Percentiles rank a stretch among this genome's conserved stretches.
Conservation (phyloP, 2,113 vertebrate genomes). For the Onychostoma macrolepis region DNA sequence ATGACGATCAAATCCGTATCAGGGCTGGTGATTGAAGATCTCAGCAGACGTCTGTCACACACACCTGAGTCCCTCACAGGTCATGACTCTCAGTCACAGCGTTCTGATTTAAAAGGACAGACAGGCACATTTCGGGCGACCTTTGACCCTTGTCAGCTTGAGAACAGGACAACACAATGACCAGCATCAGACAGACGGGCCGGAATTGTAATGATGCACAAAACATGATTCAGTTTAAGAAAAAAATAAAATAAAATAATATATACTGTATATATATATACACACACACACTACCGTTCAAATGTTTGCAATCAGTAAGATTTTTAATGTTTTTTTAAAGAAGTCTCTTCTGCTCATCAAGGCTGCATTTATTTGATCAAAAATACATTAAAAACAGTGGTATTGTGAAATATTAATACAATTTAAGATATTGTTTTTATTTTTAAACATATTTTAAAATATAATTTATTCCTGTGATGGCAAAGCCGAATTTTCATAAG, state of each 20-base stretch:
- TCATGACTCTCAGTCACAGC: slow-evolving; percentile 67
- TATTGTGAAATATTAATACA: not conserved
- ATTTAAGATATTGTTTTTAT: too few relatives aligned
- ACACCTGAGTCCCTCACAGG: slow-evolving; percentile 26
- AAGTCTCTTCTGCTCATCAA: too few relatives aligned
- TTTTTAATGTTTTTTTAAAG: too few relatives aligned
- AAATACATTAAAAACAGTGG: too few relatives aligned
- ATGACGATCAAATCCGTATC: not conserved
- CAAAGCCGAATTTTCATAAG: too few relatives aligned
- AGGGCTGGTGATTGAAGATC: not conserved
- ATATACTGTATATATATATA: too few relatives aligned
- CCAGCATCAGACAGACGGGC: slow-evolving; percentile 46
- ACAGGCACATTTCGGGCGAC: slow-evolving; percentile 63
- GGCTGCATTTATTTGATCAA: too few relatives aligned
- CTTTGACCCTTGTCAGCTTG: slow-evolving; percentile 60
- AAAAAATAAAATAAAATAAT: not conserved
- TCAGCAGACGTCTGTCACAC: not conserved
- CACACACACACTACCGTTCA: not conserved
- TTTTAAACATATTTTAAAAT: too few relatives aligned
- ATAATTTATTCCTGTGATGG: too few relatives aligned
- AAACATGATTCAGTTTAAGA: not conserved
- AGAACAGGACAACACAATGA: slow-evolving; percentile 59
- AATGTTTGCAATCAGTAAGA: too few relatives aligned
- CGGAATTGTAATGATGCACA: not conserved
- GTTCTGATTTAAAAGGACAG: slow-evolving; percentile 73